Evolutionary conservation across 2,888 invertebrate genomes (phyloP).

Genomic region (Empis livida): DNA sequence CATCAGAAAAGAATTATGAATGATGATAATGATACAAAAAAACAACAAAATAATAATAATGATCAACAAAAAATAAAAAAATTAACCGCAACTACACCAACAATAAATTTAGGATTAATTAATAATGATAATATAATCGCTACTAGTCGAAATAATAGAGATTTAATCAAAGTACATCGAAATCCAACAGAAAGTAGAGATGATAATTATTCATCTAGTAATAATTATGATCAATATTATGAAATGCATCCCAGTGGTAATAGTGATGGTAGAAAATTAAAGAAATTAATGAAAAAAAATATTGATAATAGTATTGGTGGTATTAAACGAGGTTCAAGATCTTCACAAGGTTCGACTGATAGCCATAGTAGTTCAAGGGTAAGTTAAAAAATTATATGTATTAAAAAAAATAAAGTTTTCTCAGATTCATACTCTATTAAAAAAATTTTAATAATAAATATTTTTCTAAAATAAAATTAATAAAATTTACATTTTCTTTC

Average conservation of each 20-base stretch:
- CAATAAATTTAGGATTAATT: not conserved
- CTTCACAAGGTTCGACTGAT: slow-evolving; percentile 55
- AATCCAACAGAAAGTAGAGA: too few relatives aligned
- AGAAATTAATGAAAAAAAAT: not conserved
- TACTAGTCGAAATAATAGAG: too few relatives aligned
- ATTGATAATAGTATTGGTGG: slow-evolving; percentile 1
- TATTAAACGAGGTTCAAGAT: slow-evolving; percentile 42
- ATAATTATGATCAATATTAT: not conserved
- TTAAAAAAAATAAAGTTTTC: too few relatives aligned
- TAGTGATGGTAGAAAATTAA: not conserved
- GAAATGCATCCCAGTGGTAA: not conserved
- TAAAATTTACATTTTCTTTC: slow-evolving; percentile 1
- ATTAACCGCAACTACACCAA: not conserved
- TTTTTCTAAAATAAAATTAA: not conserved
- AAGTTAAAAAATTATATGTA: slow-evolving; percentile 25
- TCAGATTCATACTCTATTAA: too few relatives aligned
- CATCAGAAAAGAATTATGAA: slow-evolving; percentile 3
- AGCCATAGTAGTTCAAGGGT: slow-evolving; percentile 71
- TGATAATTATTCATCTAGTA: not conserved
- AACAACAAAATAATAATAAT: not conserved
- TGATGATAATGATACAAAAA: too few relatives aligned
- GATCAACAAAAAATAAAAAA: not conserved
- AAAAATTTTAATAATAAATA: not conserved
- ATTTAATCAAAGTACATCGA: too few relatives aligned
- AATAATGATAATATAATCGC: not conserved